Conservation (phyloP, 92 coral and sea anemone genomes). For the Muricea muricata region DNA sequence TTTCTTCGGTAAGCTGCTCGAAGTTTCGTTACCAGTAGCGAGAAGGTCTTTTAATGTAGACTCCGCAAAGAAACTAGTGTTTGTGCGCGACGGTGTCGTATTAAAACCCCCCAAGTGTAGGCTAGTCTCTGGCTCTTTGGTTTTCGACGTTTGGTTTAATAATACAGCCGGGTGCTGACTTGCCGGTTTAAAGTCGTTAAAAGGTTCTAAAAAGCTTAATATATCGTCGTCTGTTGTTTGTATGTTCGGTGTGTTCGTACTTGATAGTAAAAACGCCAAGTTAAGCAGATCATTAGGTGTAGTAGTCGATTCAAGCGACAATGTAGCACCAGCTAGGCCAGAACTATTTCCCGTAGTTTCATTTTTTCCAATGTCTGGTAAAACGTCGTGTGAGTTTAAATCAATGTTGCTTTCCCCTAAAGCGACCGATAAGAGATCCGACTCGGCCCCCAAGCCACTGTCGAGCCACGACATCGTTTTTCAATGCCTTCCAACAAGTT, state of each 20-base stretch:
- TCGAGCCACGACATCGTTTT: constrained; percentile 25
- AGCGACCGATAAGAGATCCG: constrained; percentile 84
- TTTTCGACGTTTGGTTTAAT: neutral
- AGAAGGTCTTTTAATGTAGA: neutral
- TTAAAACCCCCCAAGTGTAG: neutral
- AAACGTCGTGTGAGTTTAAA: constrained; percentile 60
- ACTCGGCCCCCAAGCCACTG: neutral
- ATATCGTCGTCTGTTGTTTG: neutral
- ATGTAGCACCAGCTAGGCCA: constrained; percentile 32
- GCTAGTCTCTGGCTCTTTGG: neutral
- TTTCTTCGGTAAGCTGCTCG: neutral
- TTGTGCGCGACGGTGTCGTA: neutral
- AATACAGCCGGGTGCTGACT: neutral
- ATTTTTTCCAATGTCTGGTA: neutral
- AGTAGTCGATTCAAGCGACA: constrained; percentile 46
- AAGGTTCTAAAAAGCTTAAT: constrained; percentile 7
- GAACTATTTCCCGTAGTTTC: constrained; percentile 48
- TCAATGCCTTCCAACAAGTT: neutral
- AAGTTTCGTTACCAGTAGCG: neutral
- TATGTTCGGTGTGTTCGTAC: constrained; percentile 1
- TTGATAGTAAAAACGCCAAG: constrained; percentile 32
- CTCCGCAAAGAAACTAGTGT: neutral
- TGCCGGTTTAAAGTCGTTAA: neutral
- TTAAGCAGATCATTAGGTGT: constrained; percentile 37
- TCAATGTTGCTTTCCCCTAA: constrained; percentile 84